Conservation (phyloP, 2,797 vertebrate genomes). For the Menidia menidia region DNA sequence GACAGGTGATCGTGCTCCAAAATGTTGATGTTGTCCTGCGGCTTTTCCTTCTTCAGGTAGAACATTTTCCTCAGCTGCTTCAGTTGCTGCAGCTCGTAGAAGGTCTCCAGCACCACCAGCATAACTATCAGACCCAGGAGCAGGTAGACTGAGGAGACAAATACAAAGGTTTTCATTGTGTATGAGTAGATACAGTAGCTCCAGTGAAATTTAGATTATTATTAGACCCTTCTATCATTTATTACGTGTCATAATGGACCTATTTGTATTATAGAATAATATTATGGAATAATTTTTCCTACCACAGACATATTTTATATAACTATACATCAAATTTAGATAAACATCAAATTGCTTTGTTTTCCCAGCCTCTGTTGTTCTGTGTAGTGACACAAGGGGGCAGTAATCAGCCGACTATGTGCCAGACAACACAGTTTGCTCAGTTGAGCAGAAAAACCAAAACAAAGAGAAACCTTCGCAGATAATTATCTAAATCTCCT, state of each 20-base stretch:
- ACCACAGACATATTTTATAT: neutral
- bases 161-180: neutral
- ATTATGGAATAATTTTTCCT: neutral
- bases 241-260: no score
- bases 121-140: slow-evolving; percentile 93
- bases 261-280: no score
- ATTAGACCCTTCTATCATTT: no score
- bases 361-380: slow-evolving; percentile 16
- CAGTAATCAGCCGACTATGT: slow-evolving; percentile 29
- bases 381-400: slow-evolving; percentile 54
- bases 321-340: neutral
- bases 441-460: neutral
- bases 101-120: slow-evolving; percentile 96
- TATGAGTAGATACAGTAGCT: neutral
- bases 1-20: slow-evolving; percentile 94
- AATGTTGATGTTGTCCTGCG: slow-evolving; percentile 90
- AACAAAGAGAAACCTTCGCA: neutral
- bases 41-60: slow-evolving; percentile 94
- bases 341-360: neutral
- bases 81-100: slow-evolving; percentile 96
- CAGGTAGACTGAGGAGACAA: slow-evolving; percentile 87
- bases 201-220: neutral
- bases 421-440: neutral
- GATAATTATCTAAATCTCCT: neutral
- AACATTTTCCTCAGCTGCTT: slow-evolving; percentile 96